A percentile compares a stretch with the other conserved stretches of the same genome.
phyloP scores from a whole-genome alignment of 2,797 vertebrate genomes.

The Lates japonicus region DNA sequence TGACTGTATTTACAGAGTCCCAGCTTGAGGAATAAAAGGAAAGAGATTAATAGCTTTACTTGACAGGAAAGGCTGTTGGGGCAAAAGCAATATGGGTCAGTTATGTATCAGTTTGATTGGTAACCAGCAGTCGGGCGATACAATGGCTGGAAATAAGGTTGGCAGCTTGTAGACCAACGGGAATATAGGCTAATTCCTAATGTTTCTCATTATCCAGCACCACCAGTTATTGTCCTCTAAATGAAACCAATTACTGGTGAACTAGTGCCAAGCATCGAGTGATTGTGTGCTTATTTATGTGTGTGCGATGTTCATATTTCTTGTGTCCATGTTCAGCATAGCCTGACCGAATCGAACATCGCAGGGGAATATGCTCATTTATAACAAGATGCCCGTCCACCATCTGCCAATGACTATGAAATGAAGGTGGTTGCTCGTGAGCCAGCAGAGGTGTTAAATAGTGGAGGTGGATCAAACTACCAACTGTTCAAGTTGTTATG shows the following conservation, averaged over 20 bases:
- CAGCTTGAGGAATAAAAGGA: conserved; percentile 29
- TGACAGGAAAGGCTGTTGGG: conserved; percentile 44
- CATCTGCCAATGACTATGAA: conserved; percentile 67
- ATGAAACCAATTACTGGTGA: conserved; percentile 76
- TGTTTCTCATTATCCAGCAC: conserved; percentile 70
- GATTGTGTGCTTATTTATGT: conserved; percentile 36
- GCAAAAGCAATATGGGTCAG: conserved; percentile 29
- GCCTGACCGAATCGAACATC: conserved; percentile 22
- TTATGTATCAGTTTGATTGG: conserved; percentile 50
- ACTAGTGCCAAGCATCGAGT: conserved; percentile 41
- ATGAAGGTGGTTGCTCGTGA: conserved; percentile 58
- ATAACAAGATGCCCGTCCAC: conserved; percentile 44
- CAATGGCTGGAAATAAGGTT: conserved; percentile 60
- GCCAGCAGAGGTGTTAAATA: conserved; percentile 50
- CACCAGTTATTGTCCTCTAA: conserved; percentile 75
- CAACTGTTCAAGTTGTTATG: conserved; percentile 63
- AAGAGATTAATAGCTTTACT: conserved; percentile 65
- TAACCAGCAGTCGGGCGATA: conserved; percentile 59
- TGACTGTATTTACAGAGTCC: conserved; percentile 40
- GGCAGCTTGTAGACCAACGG: conserved; percentile 50
- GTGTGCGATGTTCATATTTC: conserved; percentile 34
- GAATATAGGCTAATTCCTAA: conserved; percentile 73
- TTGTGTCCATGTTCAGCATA: conserved; percentile 35
- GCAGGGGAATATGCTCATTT: conserved; percentile 57
- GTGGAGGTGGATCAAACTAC: conserved; percentile 64